These are phyloP conservation scores for Daboia siamensis DNA, from an alignment of 2,113 vertebrate species.

Conservation along the genomic window DNA sequence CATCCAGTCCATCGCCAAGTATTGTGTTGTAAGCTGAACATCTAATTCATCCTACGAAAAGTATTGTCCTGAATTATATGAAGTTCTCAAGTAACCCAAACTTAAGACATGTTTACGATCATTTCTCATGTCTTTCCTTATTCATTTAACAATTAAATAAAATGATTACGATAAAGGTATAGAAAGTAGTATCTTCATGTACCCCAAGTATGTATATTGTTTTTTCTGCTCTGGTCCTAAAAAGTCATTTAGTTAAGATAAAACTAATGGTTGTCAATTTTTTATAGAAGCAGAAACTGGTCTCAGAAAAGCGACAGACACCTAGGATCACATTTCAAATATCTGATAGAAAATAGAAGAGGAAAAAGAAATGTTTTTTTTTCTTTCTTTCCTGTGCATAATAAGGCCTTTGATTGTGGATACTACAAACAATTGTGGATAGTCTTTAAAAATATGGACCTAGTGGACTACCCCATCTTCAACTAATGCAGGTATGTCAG, in stretches of 20 bases:
- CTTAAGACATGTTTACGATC: not conserved
- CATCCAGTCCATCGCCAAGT: constrained; percentile 27
- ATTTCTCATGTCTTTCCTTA: not conserved
- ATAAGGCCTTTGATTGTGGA: not conserved
- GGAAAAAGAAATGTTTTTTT: not conserved
- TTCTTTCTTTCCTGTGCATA: not conserved
- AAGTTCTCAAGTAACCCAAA: not conserved
- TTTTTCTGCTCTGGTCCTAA: not conserved
- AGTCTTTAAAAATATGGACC: not conserved
- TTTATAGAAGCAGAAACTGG: not conserved
- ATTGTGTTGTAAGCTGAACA: not conserved
- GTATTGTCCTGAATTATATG: not conserved
- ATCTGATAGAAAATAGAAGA: not conserved
- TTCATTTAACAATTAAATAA: not conserved
- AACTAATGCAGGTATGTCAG: not conserved
- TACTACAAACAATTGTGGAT: not conserved
- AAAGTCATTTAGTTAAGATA: not conserved
- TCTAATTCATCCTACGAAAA: not conserved
- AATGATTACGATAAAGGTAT: not conserved
- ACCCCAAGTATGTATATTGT: not conserved
- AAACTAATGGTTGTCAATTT: not conserved
- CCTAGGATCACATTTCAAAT: not conserved
- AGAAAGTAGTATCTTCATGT: not conserved
- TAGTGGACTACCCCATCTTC: not conserved
- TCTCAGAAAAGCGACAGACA: not conserved